These are phyloP conservation scores for Drosophila mimica DNA, from an alignment of 2,888 invertebrate genomes.

Conservation along the genomic window DNA sequence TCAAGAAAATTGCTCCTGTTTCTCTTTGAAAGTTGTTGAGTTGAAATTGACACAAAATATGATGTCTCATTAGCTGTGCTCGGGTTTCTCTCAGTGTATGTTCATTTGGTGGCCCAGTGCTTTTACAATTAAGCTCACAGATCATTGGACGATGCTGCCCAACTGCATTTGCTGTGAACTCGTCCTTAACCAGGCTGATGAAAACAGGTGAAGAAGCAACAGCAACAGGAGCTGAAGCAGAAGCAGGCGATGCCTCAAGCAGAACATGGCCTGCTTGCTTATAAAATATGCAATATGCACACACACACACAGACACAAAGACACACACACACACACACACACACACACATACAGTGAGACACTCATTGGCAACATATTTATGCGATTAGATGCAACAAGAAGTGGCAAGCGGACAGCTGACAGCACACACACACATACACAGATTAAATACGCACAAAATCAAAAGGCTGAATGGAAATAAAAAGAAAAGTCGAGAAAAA, in stretches of 20 bases:
- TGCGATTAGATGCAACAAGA: constrained; percentile 79
- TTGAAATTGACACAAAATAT: background rate
- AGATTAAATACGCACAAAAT: constrained; percentile 56
- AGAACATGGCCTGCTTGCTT: constrained; percentile 58
- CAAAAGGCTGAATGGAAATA: constrained; percentile 33
- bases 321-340: constrained; percentile 26
- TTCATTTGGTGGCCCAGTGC: background rate
- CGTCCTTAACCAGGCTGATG: constrained; percentile 10
- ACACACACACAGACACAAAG: constrained; percentile 33
- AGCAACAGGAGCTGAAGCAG: constrained; percentile 2
- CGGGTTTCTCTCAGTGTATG: background rate
- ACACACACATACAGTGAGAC: background rate
- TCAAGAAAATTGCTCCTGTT: background rate
- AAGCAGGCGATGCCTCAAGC: constrained; percentile 15
- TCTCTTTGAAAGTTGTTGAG: background rate
- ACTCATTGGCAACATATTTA: constrained; percentile 77
- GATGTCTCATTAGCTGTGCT: background rate
- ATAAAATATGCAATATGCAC: constrained; percentile 72
- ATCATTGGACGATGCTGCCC: constrained; percentile 15
- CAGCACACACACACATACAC: constrained; percentile 19
- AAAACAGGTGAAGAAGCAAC: constrained; percentile 1
- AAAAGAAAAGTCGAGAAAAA: background rate
- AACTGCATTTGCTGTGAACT: constrained; percentile 21
- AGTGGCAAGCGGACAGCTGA: constrained; percentile 48
- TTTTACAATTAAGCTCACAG: constrained; percentile 2